Conservation (phyloP, 2,113 vertebrate genomes). For the Empidonax traillii region DNA sequence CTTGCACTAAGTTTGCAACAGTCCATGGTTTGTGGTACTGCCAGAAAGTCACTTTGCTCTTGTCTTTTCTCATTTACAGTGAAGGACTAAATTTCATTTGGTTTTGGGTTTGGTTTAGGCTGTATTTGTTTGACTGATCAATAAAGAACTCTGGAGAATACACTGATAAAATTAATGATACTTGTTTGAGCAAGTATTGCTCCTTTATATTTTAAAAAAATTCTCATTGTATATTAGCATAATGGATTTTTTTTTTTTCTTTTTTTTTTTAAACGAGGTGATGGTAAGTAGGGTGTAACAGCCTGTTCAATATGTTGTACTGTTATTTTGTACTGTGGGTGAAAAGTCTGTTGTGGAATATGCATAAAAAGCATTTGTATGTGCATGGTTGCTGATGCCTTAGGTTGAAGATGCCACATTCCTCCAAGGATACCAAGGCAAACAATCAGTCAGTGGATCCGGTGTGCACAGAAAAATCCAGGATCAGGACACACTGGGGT, state of each 20-base stretch:
- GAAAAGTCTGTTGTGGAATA: not conserved
- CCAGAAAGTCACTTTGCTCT: not conserved
- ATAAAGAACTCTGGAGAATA: slow-evolving; percentile 7
- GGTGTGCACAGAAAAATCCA: not conserved
- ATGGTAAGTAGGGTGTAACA: not conserved
- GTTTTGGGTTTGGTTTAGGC: not conserved
- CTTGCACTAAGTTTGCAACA: not conserved
- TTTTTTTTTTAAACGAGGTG: not conserved
- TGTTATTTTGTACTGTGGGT: not conserved
- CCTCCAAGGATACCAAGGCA: not conserved
- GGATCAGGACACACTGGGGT: not conserved
- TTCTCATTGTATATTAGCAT: not conserved
- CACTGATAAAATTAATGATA: not conserved
- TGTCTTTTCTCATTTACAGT: not conserved
- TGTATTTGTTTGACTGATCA: not conserved
- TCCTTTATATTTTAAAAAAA: not conserved
- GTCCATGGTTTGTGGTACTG: not conserved
- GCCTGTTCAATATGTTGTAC: not conserved
- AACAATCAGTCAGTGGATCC: not conserved
- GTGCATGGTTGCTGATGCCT: not conserved
- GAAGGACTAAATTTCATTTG: not conserved
- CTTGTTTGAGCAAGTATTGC: not conserved
- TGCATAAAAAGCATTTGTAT: not conserved
- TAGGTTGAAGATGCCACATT: not conserved
- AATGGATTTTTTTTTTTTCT: not conserved